Base-by-base conservation (phyloP, 2,113 vertebrate species). In the Ochotona curzoniae region DNA sequence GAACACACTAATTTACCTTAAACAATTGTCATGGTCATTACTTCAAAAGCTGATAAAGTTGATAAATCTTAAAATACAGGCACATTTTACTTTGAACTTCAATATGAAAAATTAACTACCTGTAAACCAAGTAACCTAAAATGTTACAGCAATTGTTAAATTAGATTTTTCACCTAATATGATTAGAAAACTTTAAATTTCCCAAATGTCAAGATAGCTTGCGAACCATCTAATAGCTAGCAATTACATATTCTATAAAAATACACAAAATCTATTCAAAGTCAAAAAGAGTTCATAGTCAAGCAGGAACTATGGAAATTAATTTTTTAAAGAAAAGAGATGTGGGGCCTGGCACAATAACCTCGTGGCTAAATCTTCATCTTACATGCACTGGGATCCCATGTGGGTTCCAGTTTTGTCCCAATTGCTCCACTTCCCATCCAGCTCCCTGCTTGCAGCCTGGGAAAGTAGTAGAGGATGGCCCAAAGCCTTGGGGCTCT, bases 91-190 rank as follows among this genome's bases (percentile, higher is more conserved):
- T 83, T 73, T 78, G 15, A 38, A 49, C 8, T 1, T 67, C 28
- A 30, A 30, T 75, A 13, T 80, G 64, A 87, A 93, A 83, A 32
- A 76, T 30, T 14, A 90, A 87, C 82, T 86, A 61, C 51, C 69
- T 90, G 73, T 44, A 82, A 93, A 86, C 20, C 8, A 95, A 92
- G 38, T 13, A 73, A 26, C 51, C 38, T 54, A 49, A 66, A 44
- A 8, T 28, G 88, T 35, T 75, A 60, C 47, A 94, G 23, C 30
- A 74, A 80, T 32, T 7, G 8, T 12, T 38, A 47, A 51, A 74
- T 78, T 91, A 73, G 30, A 49, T 51, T 88, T 63, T 49, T n/a
- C 17, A 9, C 57, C 18, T 15, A 79, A 47, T 60, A 66, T 66
- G 66, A 60, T 79, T 69, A 23, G 25, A 69, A 83, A 76, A 71